Evolutionary conservation across 2,888 invertebrate genomes (phyloP).

Genomic region (Epinotia nisella): DNA sequence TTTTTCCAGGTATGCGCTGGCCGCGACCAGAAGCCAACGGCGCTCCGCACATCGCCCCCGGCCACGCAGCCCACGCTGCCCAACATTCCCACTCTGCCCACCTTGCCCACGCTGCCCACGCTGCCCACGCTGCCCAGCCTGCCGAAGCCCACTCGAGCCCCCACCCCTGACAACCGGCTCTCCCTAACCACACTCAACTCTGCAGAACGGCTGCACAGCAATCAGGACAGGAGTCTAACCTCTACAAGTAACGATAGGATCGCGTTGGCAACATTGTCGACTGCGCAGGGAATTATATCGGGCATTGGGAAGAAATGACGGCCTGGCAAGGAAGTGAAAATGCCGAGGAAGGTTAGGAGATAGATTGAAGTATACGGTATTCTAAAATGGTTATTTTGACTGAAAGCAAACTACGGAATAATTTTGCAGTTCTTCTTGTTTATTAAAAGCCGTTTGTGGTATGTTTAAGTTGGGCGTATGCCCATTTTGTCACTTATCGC

Average conservation of each 20-base stretch:
- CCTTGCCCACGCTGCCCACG: constrained; percentile 64
- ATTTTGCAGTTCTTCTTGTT: background rate
- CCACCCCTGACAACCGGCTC: constrained; percentile 67
- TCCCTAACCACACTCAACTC: constrained; percentile 64
- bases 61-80: constrained; percentile 59
- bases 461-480: background rate
- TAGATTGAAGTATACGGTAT: constrained; percentile 53
- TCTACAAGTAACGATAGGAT: constrained; percentile 65
- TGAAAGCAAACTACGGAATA: background rate
- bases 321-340: constrained; percentile 66
- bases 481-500: no score
- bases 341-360: constrained; percentile 69
- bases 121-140: constrained; percentile 56
- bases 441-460: background rate
- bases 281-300: constrained; percentile 73
- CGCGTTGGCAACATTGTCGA: constrained; percentile 69
- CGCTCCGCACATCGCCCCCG: constrained; percentile 75
- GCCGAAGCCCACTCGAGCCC: constrained; percentile 67
- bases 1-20: constrained; percentile 78
- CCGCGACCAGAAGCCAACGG: constrained; percentile 75
- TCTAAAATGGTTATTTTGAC: background rate
- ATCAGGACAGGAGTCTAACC: constrained; percentile 56
- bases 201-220: constrained; percentile 64
- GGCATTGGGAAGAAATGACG: constrained; percentile 83
- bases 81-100: constrained; percentile 59